Percentiles rank a stretch among this genome's conserved stretches.
Evolutionary conservation across 1,140 invertebrate species (phyloP).

Genomic region (Heterodera carotae): DNA sequence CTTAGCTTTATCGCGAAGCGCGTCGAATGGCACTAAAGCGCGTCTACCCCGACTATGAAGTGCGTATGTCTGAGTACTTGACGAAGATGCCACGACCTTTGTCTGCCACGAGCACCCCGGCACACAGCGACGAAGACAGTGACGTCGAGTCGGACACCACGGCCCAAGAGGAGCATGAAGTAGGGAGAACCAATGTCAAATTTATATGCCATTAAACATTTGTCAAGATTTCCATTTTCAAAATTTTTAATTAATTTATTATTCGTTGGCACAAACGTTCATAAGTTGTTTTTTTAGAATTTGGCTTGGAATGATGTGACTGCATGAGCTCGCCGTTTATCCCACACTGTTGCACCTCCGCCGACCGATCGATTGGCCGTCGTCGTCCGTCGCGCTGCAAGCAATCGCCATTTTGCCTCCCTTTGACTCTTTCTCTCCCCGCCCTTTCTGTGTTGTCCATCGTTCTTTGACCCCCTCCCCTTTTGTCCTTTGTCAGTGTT

Average conservation of each 20-base stretch:
- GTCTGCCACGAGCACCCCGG: conserved; percentile 55
- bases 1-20: conserved; percentile 61
- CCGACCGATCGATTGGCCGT: neutral
- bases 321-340: neutral
- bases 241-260: no score
- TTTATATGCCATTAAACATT: no score
- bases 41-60: conserved; percentile 60
- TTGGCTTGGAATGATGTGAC: conserved; percentile 25
- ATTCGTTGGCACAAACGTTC: no score
- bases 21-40: conserved; percentile 60
- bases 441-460: neutral
- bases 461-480: neutral
- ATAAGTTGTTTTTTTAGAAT: conserved; percentile 24
- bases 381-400: neutral
- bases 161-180: conserved; percentile 57
- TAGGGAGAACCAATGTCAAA: neutral
- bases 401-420: neutral
- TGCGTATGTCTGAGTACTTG: conserved; percentile 57
- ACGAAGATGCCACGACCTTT: conserved; percentile 56
- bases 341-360: no score
- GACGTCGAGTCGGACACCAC: conserved; percentile 54
- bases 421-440: neutral
- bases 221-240: neutral
- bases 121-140: conserved; percentile 41
- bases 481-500: neutral